phyloP scores from a whole-genome alignment of 2,113 vertebrate species.

The Kryptolebias marmoratus region DNA sequence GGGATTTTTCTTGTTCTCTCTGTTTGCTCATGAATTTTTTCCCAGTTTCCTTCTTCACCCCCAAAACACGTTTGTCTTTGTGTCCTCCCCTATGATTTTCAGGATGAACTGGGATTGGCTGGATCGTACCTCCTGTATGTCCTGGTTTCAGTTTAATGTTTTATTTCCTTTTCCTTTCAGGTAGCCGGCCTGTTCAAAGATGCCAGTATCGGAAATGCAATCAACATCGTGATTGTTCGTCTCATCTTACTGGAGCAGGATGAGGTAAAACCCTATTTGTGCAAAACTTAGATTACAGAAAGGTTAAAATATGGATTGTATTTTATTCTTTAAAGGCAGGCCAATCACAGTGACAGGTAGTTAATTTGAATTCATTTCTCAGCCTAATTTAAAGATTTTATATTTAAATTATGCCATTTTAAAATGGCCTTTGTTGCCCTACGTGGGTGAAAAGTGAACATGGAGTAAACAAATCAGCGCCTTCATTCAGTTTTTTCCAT shows the following conservation, averaged over 20 bases:
- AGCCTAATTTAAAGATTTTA: no score
- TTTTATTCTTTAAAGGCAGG: background rate
- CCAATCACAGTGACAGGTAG: background rate
- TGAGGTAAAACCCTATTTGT: slow-evolving; percentile 82
- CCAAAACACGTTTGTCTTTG: background rate
- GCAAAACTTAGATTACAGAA: background rate
- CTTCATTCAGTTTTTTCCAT: background rate
- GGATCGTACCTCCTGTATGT: background rate
- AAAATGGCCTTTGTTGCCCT: no score
- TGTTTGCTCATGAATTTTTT: background rate
- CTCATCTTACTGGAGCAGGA: slow-evolving; percentile 91
- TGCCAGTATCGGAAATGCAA: slow-evolving; percentile 92
- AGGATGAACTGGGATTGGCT: background rate
- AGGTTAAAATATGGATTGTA: background rate
- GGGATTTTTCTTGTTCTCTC: background rate
- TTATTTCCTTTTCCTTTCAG: slow-evolving; percentile 70
- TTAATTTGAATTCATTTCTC: background rate
- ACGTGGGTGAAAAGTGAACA: no score
- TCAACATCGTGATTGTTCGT: slow-evolving; percentile 93
- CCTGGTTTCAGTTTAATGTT: background rate
- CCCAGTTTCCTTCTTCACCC: background rate
- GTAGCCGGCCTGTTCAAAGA: slow-evolving; percentile 92
- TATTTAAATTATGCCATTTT: no score
- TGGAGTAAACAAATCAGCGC: background rate
- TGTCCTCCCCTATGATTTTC: background rate